Evolutionary conservation across 2,797 vertebrate genomes (phyloP).

Genomic region (Hephaestus fuliginosus): DNA sequence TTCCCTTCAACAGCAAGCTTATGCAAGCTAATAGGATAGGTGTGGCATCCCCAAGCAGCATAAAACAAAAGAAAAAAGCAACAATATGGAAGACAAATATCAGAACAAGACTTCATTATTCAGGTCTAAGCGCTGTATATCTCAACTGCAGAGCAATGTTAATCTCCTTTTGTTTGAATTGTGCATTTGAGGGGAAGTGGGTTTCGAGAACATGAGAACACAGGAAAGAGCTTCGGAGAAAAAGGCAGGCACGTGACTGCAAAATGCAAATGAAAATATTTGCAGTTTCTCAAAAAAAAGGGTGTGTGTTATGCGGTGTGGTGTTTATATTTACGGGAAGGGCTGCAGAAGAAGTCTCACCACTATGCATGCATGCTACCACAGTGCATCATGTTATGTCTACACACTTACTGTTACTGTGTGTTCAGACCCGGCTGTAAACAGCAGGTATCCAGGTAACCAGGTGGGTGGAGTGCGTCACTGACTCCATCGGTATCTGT

Average conservation of each 20-base stretch:
- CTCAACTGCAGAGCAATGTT: not conserved
- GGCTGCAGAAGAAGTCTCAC: slow-evolving; percentile 5
- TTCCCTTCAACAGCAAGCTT: slow-evolving; percentile 12
- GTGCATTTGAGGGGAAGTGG: slow-evolving; percentile 50
- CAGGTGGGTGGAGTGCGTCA: slow-evolving; percentile 24
- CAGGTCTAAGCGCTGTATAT: not conserved
- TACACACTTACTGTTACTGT: slow-evolving; percentile 21
- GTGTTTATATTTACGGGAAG: slow-evolving; percentile 17
- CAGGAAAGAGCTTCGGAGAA: slow-evolving; percentile 40
- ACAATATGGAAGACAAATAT: not conserved
- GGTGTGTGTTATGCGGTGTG: not conserved
- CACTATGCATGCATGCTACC: slow-evolving; percentile 15
- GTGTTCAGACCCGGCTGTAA: slow-evolving; percentile 43
- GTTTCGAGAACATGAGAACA: slow-evolving; percentile 17
- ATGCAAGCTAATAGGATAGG: slow-evolving; percentile 30
- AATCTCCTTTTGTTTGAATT: slow-evolving; percentile 21
- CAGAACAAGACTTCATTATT: slow-evolving; percentile 2
- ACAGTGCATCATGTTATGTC: slow-evolving; percentile 34
- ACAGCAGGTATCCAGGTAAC: slow-evolving; percentile 60
- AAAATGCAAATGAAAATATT: slow-evolving; percentile 33
- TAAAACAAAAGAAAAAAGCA: slow-evolving; percentile 24
- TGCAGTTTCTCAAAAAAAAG: slow-evolving; percentile 2
- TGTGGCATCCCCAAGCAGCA: not conserved
- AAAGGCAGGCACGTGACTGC: not conserved
- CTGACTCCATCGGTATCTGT: slow-evolving; percentile 38